phyloP scores from a whole-genome alignment of 2,888 invertebrate genomes.

The Platycnemis pennipes region DNA sequence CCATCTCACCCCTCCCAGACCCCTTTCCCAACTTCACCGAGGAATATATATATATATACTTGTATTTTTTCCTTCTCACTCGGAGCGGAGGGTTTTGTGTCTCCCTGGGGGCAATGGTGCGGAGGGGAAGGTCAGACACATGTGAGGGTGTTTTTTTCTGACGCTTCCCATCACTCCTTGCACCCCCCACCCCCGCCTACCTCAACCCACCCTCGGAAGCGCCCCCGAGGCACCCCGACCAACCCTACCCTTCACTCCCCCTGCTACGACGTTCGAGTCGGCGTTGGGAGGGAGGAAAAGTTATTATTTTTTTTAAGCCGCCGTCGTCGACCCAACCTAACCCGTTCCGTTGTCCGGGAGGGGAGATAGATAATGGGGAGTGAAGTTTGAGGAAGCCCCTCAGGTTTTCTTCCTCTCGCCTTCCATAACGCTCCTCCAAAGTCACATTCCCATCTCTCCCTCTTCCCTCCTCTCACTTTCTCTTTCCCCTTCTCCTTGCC shows the following conservation, averaged over 20 bases:
- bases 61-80: background rate
- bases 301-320: background rate
- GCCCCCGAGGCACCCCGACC: conserved; percentile 23
- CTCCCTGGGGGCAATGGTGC: background rate
- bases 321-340: background rate
- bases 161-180: background rate
- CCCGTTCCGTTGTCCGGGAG: background rate
- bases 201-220: background rate
- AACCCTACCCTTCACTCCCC: background rate
- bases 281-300: background rate
- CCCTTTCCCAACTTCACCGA: background rate
- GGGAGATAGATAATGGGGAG: background rate
- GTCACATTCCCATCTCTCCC: background rate
- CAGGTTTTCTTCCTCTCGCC: background rate
- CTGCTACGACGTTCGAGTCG: background rate
- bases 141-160: background rate
- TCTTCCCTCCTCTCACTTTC: background rate
- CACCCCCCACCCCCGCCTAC: background rate
- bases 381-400: background rate
- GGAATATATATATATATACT: background rate
- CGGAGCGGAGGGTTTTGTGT: background rate
- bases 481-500: background rate
- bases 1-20: background rate
- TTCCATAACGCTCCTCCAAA: background rate
- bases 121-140: conserved; percentile 30